Base-by-base conservation (phyloP, 2,113 vertebrate genomes). In the Passer montanus region DNA sequence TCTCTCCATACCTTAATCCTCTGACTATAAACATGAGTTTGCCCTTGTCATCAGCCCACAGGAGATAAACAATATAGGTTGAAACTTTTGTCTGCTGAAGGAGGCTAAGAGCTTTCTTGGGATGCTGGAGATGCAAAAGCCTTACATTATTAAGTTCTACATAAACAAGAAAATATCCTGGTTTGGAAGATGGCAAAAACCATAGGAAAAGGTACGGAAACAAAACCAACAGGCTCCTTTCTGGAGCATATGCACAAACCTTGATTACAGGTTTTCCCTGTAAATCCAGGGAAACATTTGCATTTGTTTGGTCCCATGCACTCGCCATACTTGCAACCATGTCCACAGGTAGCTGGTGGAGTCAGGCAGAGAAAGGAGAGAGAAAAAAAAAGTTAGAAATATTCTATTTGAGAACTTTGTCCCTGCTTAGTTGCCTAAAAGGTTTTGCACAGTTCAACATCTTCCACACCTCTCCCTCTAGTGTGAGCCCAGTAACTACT, bases 271-370 rank as follows among this genome's bases (percentile, higher is more conserved):
- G 97, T 98, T 96, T 99, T 99, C 82, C 99, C 99, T 2, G 98
- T 97, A 97, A 99, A 99, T 97, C 99, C 99, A 69, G 98, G 98
- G 89, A 98, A 98, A 96, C 99, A 99, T 96, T 98, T 99, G 97
- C 99, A 99, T 97, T 99, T 99, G 95, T 99, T 99, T 63, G 98
- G 98, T 83, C 99, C 99, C 56, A 98, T 97, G 76, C 99, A 99
- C 85, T 99, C 98, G 10, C 99, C 99, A 2, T 99, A 98, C 95
- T 99, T 99, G 98, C 99, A 99, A 43, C 98, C 98, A 44, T 98
- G 98, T 88, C 98, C 98, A 94, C 99, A 99, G 33, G 98, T 94
- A 94, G 99, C 99, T 99, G 98, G 85, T 11, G 11, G 49, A 84
- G n/a, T 56, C 64, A 78, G 84, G 95, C 97, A 96, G 77, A 55